These are phyloP conservation scores for Nasonovia ribisnigri DNA, from an alignment of 2,888 invertebrate species.

Conservation along the genomic window DNA sequence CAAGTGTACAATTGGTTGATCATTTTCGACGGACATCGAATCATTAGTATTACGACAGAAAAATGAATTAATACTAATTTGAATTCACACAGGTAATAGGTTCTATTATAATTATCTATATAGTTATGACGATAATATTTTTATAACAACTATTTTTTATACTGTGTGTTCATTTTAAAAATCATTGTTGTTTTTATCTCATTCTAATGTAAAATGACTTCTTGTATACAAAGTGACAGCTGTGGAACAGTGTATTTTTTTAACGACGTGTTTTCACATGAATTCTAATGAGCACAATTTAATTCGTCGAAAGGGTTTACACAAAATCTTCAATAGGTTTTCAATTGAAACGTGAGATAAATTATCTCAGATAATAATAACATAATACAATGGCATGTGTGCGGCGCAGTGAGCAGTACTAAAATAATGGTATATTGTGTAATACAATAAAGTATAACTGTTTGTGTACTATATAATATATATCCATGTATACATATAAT, in stretches of 20 bases:
- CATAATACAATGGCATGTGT: neutral
- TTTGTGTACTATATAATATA: neutral
- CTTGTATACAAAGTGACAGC: neutral
- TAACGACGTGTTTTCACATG: conserved; percentile 48
- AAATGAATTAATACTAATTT: neutral
- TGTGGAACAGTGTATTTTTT: neutral
- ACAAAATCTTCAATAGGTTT: conserved; percentile 7
- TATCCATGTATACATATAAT: neutral
- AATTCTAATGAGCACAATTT: conserved; percentile 20
- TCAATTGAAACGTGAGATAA: conserved; percentile 37
- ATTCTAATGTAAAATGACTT: conserved; percentile 13
- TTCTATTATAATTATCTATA: neutral
- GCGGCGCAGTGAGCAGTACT: neutral
- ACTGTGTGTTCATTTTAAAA: neutral
- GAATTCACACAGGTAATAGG: neutral
- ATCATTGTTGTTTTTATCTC: neutral
- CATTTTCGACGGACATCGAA: neutral
- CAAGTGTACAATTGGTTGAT: neutral
- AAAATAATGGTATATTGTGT: neutral
- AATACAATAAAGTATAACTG: neutral
- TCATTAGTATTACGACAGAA: neutral
- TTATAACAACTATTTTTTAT: neutral
- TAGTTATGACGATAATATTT: neutral
- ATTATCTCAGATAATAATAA: neutral
- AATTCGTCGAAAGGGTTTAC: neutral